phyloP scores from a whole-genome alignment of 2,888 invertebrate species.

The Gandaritis pyraliata region DNA sequence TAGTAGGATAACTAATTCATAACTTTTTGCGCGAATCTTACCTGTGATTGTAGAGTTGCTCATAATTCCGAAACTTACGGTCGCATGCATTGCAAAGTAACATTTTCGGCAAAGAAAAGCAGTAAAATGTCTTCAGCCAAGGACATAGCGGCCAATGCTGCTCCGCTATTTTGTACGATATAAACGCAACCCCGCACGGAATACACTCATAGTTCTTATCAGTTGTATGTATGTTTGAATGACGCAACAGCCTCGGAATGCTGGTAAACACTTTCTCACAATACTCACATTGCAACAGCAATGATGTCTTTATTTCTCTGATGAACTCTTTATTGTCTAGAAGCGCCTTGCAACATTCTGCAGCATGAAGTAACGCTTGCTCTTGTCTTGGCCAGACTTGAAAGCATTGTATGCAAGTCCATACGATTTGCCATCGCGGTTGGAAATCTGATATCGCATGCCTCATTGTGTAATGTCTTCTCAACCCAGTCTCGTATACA shows the following conservation, averaged over 20 bases:
- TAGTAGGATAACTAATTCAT: background rate
- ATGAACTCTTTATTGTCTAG: constrained; percentile 57
- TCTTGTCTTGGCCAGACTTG: constrained; percentile 78
- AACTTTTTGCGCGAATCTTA: constrained; percentile 38
- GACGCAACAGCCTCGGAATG: constrained; percentile 72
- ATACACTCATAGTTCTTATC: constrained; percentile 87
- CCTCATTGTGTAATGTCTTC: constrained; percentile 69
- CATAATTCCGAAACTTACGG: constrained; percentile 76
- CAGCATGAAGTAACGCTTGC: constrained; percentile 67
- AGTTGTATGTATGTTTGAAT: constrained; percentile 84
- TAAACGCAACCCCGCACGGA: constrained; percentile 71
- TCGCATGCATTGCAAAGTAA: constrained; percentile 78
- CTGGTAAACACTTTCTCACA: constrained; percentile 79
- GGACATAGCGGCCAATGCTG: constrained; percentile 74
- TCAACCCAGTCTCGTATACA: constrained; percentile 76
- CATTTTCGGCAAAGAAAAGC: constrained; percentile 72
- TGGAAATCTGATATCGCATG: constrained; percentile 64
- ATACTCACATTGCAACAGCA: constrained; percentile 76
- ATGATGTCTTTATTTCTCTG: constrained; percentile 76
- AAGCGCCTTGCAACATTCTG: constrained; percentile 60
- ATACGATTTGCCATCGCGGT: constrained; percentile 77
- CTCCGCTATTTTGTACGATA: constrained; percentile 69
- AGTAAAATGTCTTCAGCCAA: constrained; percentile 70
- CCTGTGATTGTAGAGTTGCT: constrained; percentile 80
- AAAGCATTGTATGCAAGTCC: constrained; percentile 79